Base-by-base conservation (phyloP, 2,797 vertebrate species). In the Falco novaeseelandiae region DNA sequence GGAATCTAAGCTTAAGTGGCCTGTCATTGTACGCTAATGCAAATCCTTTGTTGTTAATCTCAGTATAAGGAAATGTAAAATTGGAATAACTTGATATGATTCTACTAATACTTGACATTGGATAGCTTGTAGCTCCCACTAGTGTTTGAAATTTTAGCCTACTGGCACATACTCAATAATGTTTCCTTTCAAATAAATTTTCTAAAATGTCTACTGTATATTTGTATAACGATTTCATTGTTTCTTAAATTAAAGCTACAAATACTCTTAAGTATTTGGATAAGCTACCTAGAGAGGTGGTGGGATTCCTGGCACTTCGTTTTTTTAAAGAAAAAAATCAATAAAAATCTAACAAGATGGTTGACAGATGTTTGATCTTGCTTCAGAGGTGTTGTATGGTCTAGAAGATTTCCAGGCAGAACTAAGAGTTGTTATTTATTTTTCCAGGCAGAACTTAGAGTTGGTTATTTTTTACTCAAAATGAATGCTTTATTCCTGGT, bases 1-100 rank as follows among this genome's bases (percentile, higher is more conserved):
- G 81, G 83, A 87, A 11, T 2, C 20, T 12, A 27, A 62, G 54
- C 6, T 81, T 17, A 57, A 82, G 90, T 44, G 6, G 59, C 23
- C 46, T 80, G 67, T 63, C 51, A 8, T 71, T 42, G 44, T n/a
- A 38, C 5, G 4, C 42, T 74, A 58, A 69, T 93, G 87, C 22
- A 85, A 83, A 94, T 62, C 69, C 79, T 95, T 83, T 59, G 36
- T 38, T 89, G 81, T 72, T 96, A 81, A 51, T 87, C 84, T 87
- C 8, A 1, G 20, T 57, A 40, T 15, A 48, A 89, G 57, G 72
- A 96, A 92, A 58, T n/a, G 57, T 2, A 49, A 74, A 63, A 77
- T 36, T 27, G 30, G 71, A 87, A 74, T 89, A 42, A 49, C 72
- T 88, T 77, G 36, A 49, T 71, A 44, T 16, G 32, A 48, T 83